Evolutionary conservation across 2,888 invertebrate species (phyloP).

Genomic region (Ormia ochracea): DNA sequence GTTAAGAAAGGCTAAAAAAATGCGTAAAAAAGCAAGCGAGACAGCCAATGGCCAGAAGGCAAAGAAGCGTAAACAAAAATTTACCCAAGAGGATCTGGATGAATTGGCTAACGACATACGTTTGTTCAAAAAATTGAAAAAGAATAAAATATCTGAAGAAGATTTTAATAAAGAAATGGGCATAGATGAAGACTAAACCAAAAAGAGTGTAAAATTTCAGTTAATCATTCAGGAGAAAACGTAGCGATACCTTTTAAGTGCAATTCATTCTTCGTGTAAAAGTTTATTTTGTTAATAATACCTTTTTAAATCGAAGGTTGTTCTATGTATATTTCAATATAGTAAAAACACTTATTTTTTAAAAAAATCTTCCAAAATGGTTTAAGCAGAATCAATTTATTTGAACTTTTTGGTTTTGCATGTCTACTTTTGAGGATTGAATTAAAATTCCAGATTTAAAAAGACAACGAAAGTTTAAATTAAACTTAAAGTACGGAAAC

Average conservation of each 20-base stretch:
- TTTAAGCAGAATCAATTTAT: neutral
- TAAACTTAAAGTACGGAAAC: constrained; percentile 18
- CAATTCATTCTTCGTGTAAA: too few relatives aligned
- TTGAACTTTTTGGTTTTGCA: neutral
- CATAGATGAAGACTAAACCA: constrained; percentile 65
- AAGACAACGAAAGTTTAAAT: neutral
- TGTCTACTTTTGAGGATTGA: neutral
- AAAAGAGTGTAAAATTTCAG: too few relatives aligned
- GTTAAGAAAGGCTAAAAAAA: constrained; percentile 77
- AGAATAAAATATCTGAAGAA: constrained; percentile 85
- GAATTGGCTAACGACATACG: constrained; percentile 89
- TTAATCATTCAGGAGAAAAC: too few relatives aligned
- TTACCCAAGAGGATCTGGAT: constrained; percentile 84
- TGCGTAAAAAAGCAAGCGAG: constrained; percentile 73
- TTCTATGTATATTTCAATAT: too few relatives aligned
- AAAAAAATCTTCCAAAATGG: neutral
- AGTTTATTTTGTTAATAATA: too few relatives aligned
- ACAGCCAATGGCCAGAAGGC: constrained; percentile 70
- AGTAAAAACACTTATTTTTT: too few relatives aligned
- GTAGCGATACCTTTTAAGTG: too few relatives aligned
- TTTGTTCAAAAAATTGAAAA: constrained; percentile 90
- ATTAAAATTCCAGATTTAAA: neutral
- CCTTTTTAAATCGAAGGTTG: too few relatives aligned
- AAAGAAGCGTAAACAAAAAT: constrained; percentile 78
- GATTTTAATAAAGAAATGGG: constrained; percentile 83